Base-by-base conservation (phyloP, 2,113 vertebrate species). In the Aythya baeri region DNA sequence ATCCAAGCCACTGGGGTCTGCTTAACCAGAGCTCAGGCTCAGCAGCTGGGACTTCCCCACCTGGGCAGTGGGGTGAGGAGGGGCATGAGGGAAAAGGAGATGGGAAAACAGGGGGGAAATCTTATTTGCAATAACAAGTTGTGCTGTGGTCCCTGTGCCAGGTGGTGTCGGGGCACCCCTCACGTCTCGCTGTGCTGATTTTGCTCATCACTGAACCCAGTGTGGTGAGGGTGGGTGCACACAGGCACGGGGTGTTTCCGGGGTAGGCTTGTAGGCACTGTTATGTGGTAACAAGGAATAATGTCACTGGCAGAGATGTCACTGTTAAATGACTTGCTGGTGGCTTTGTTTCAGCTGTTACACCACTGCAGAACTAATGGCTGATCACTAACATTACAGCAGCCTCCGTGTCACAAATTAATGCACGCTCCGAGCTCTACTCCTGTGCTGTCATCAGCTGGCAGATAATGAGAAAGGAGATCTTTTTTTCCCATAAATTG, bases 131-230 rank as follows among this genome's bases (percentile, higher is more conserved):
- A 21, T 26, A 6, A 32, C 5, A 3, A n/a, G 22, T 3, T 25
- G 58, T 8, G 29, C 23, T 0, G 10, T 23, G 9, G 2, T 6
- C 16, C 11, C 31, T 6, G 29, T 16, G 23, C 65, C 3, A 5
- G 31, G 55, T 25, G 29, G 43, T 3, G 14, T 26, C 44, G 46
- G 71, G 66, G 29, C 38, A 21, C n/a, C 49, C 26, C 25, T n/a
- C 38, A 1, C 0, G 0, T 7, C 32, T 14, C 4, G 4, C 9
- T 7, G 22, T 7, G 32, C 63, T 36, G 17, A 6, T 72, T 70
- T 65, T 44, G 17, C 49, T 78, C 6, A 1, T 63, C 29, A 20
- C 7, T 22, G 5, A 34, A 38, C 43, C 18, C 25, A 29, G 52
- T 3, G 4, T 8, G 13, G 16, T 18, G 36, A 8, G 17, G 17